These are phyloP conservation scores for Diabrotica undecimpunctata DNA, from an alignment of 1,140 invertebrate genomes.

Conservation along the genomic window DNA sequence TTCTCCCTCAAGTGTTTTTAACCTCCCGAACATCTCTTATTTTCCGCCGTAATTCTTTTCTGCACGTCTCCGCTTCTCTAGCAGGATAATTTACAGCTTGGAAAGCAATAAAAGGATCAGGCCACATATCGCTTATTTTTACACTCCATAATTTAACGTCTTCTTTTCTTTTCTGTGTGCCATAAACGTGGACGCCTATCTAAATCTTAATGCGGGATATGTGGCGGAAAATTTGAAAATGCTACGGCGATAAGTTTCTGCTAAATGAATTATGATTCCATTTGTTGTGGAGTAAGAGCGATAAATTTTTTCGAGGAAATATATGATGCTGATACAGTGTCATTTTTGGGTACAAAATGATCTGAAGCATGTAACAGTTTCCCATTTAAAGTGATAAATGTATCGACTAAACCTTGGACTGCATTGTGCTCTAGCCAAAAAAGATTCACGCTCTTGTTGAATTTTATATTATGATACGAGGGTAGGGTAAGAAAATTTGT, in stretches of 20 bases:
- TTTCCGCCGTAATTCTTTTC: conserved; percentile 25
- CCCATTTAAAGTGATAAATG: background rate
- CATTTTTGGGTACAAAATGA: background rate
- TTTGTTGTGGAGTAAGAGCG: conserved; percentile 1
- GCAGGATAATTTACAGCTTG: conserved; percentile 38
- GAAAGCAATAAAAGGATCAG: conserved; percentile 43
- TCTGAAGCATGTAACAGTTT: background rate
- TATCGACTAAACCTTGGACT: too few relatives aligned
- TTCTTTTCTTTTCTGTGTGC: conserved; percentile 25
- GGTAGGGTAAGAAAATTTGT: too few relatives aligned
- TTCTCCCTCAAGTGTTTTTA: conserved; percentile 16
- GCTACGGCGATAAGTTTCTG: conserved; percentile 20
- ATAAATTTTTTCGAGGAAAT: background rate
- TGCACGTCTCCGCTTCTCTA: conserved; percentile 17
- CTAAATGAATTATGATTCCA: conserved; percentile 33
- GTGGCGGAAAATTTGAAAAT: conserved; percentile 42
- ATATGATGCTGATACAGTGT: conserved; percentile 2
- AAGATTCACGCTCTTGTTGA: too few relatives aligned
- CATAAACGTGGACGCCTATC: conserved; percentile 29
- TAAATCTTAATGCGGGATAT: conserved; percentile 41
- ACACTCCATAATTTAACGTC: conserved; percentile 41
- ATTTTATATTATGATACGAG: too few relatives aligned
- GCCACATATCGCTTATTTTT: conserved; percentile 44
- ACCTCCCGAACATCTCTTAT: conserved; percentile 15
- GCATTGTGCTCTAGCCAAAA: too few relatives aligned